Percentiles rank a stretch among this genome's conserved stretches.
phyloP scores from a whole-genome alignment of 1,140 invertebrate species.

The Andricus grossulariae region DNA sequence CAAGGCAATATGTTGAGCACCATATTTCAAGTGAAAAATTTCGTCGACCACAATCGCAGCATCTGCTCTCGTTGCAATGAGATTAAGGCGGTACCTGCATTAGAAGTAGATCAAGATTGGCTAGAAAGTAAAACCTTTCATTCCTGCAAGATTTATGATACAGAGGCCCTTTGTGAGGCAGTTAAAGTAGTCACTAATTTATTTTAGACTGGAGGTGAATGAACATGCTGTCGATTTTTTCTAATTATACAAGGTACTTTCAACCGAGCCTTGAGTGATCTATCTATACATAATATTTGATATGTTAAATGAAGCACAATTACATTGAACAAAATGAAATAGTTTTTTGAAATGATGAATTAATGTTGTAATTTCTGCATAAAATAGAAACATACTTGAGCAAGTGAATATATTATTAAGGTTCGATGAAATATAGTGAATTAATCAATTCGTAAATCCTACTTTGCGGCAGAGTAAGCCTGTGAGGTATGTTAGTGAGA shows the following conservation, averaged over 20 bases:
- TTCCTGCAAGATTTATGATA: slow-evolving; percentile 24
- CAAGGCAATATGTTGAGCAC: slow-evolving; percentile 54
- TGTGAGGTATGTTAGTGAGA: not conserved
- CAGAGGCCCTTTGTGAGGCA: not conserved
- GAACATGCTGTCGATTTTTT: too few relatives aligned
- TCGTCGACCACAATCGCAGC: slow-evolving; percentile 46
- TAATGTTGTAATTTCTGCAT: not conserved
- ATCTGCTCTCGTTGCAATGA: slow-evolving; percentile 49
- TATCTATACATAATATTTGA: too few relatives aligned
- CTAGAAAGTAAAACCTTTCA: slow-evolving; percentile 48
- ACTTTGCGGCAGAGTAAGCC: slow-evolving; percentile 7
- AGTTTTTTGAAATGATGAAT: too few relatives aligned
- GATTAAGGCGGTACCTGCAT: slow-evolving; percentile 47
- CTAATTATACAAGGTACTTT: too few relatives aligned
- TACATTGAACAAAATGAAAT: too few relatives aligned
- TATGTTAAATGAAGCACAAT: too few relatives aligned
- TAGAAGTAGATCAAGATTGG: slow-evolving; percentile 52
- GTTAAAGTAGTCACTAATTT: not conserved
- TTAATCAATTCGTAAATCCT: slow-evolving; percentile 8
- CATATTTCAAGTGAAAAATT: slow-evolving; percentile 67
- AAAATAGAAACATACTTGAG: not conserved
- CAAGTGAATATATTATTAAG: slow-evolving; percentile 3
- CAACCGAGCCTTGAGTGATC: too few relatives aligned
- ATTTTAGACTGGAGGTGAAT: not conserved
- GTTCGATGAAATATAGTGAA: not conserved